A percentile compares a stretch with the other conserved stretches of the same genome.
phyloP scores from a whole-genome alignment of 2,888 invertebrate genomes.

The Bhutanitis thaidina region DNA sequence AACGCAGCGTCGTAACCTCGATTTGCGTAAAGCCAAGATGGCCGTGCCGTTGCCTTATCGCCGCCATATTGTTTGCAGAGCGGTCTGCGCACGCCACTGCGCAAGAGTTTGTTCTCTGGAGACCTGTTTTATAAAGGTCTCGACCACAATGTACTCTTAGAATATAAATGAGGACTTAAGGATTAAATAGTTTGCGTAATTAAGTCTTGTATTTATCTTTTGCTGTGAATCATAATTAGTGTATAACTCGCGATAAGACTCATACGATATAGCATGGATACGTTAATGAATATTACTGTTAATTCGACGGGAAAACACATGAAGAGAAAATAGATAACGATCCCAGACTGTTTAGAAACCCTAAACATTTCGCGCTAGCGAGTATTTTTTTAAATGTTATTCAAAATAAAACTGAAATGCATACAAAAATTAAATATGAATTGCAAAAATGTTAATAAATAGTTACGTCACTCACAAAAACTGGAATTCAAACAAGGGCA shows the following conservation, averaged over 20 bases:
- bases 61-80: constrained; percentile 68
- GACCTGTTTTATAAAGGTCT: constrained; percentile 69
- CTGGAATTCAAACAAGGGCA: too few species aligned
- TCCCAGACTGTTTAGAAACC: too few species aligned
- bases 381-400: too few species aligned
- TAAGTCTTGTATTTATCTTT: constrained; percentile 30
- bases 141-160: constrained; percentile 44
- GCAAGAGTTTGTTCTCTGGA: constrained; percentile 72
- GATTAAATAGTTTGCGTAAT: constrained; percentile 39
- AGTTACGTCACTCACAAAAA: too few species aligned
- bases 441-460: too few species aligned
- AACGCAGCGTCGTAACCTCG: constrained; percentile 64
- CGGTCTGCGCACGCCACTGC: constrained; percentile 48
- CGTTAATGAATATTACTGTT: constrained; percentile 19
- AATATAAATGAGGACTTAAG: constrained; percentile 61
- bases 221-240: constrained; percentile 26
- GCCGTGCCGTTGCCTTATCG: constrained; percentile 69
- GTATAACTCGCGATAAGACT: constrained; percentile 26
- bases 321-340: constrained; percentile 18
- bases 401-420: too few species aligned
- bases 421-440: too few species aligned
- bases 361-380: too few species aligned
- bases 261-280: constrained; percentile 19
- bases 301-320: constrained; percentile 17
- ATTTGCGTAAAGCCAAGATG: constrained; percentile 60